phyloP scores from a whole-genome alignment of 2,113 vertebrate species.

The Todiramphus saurophagus region DNA sequence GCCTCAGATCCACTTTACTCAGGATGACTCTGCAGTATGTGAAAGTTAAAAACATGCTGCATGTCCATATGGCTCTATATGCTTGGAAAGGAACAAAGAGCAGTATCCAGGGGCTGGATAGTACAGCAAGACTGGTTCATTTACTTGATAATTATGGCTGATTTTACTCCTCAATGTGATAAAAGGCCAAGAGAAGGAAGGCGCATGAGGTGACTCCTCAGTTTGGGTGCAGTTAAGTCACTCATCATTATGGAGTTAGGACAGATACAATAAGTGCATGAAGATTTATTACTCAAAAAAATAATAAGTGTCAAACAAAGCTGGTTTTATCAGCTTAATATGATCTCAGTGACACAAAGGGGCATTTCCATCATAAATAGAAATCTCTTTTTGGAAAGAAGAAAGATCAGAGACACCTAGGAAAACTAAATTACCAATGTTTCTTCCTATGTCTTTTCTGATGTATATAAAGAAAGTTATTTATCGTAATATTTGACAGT shows the following conservation, averaged over 20 bases:
- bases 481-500: not conserved
- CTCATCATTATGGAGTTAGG: not conserved
- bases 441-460: not conserved
- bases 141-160: not conserved
- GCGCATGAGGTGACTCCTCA: fast-evolving
- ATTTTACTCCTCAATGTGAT: not conserved
- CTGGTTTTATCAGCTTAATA: not conserved
- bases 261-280: not conserved
- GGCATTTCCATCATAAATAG: not conserved
- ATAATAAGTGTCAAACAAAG: not conserved
- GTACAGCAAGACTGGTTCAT: not conserved
- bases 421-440: not conserved
- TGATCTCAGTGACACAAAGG: fast-evolving
- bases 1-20: not conserved
- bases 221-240: not conserved
- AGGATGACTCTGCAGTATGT: not conserved
- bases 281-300: not conserved
- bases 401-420: not conserved
- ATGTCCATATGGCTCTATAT: not conserved
- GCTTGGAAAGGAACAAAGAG: not conserved
- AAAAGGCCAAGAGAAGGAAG: not conserved
- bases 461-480: not conserved
- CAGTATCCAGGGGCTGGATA: not conserved
- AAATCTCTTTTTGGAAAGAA: not conserved
- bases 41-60: not conserved